Percentiles rank a stretch among this genome's conserved stretches.
These are phyloP conservation scores for Phenganax stokvisi DNA, from an alignment of 92 coral and sea anemone species.

Conservation along the genomic window DNA sequence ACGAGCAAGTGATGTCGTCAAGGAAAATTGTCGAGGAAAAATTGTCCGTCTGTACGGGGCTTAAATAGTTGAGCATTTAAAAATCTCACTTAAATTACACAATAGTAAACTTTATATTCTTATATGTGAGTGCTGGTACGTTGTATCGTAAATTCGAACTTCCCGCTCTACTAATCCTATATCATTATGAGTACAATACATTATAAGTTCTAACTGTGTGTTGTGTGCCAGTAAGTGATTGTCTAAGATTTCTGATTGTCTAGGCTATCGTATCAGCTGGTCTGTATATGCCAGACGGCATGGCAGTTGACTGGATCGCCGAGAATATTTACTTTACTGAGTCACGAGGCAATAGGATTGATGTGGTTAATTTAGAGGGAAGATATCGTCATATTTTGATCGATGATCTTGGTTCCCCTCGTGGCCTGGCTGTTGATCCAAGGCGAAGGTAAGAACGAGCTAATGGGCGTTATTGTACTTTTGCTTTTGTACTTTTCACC, in stretches of 20 bases:
- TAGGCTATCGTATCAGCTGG: slow-evolving; percentile 61
- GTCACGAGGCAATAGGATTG: slow-evolving; percentile 65
- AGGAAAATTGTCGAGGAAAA: no score
- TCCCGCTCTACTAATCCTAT: no score
- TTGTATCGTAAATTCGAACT: no score
- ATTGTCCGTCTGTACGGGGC: not conserved
- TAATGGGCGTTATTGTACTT: no score
- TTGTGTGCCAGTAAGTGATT: no score
- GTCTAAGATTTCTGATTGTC: slow-evolving; percentile 26
- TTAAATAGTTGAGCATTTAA: not conserved
- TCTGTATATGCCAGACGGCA: slow-evolving; percentile 75
- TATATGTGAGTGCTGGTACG: no score
- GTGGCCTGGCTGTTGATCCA: slow-evolving; percentile 88
- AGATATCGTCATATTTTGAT: slow-evolving; percentile 53
- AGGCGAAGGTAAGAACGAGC: not conserved
- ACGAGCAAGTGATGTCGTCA: no score
- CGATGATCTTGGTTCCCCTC: slow-evolving; percentile 58
- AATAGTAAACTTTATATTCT: no score
- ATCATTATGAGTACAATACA: no score
- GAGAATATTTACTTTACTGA: slow-evolving; percentile 84
- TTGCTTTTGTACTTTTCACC: no score
- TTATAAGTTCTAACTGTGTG: no score
- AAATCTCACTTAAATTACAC: not conserved
- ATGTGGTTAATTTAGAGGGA: slow-evolving; percentile 75
- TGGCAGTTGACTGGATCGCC: slow-evolving; percentile 94